A percentile compares a stretch with the other conserved stretches of the same genome.
These are phyloP conservation scores for Ptychoptera contaminata DNA, from an alignment of 2,888 invertebrate species.

Conservation along the genomic window DNA sequence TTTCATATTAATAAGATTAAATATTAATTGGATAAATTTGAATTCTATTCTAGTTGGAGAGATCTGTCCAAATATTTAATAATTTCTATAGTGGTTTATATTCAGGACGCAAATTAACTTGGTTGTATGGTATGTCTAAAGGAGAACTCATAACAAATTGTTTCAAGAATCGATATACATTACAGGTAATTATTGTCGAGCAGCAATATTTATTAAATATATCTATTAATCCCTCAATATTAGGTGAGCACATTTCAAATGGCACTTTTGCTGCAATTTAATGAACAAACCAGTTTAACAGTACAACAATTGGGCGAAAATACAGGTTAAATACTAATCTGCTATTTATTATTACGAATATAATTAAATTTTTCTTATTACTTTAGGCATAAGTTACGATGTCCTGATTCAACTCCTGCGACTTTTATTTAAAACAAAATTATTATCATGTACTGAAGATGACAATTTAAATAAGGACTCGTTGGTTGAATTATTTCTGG, in stretches of 20 bases:
- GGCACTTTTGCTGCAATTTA: slow-evolving; percentile 93
- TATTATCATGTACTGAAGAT: slow-evolving; percentile 62
- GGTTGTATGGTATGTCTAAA: slow-evolving; percentile 97
- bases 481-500: slow-evolving; percentile 56
- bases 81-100: slow-evolving; percentile 93
- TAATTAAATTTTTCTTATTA: not conserved
- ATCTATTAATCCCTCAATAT: too few relatives aligned
- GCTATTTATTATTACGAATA: not conserved
- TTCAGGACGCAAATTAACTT: slow-evolving; percentile 92
- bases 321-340: slow-evolving; percentile 37
- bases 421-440: slow-evolving; percentile 86
- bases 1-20: not conserved
- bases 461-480: slow-evolving; percentile 62
- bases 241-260: slow-evolving; percentile 98
- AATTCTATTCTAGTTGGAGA: slow-evolving; percentile 54
- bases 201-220: not conserved
- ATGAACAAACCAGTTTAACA: slow-evolving; percentile 72
- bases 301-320: slow-evolving; percentile 73
- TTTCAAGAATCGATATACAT: slow-evolving; percentile 58
- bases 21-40: too few relatives aligned
- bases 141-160: slow-evolving; percentile 94
- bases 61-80: slow-evolving; percentile 87
- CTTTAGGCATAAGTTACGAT: slow-evolving; percentile 22
- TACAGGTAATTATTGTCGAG: too few relatives aligned
- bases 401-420: slow-evolving; percentile 61